Percentiles rank a stretch among this genome's conserved stretches.
phyloP scores from a whole-genome alignment of 2,797 vertebrate genomes.

The Coracias cyanogaster region DNA sequence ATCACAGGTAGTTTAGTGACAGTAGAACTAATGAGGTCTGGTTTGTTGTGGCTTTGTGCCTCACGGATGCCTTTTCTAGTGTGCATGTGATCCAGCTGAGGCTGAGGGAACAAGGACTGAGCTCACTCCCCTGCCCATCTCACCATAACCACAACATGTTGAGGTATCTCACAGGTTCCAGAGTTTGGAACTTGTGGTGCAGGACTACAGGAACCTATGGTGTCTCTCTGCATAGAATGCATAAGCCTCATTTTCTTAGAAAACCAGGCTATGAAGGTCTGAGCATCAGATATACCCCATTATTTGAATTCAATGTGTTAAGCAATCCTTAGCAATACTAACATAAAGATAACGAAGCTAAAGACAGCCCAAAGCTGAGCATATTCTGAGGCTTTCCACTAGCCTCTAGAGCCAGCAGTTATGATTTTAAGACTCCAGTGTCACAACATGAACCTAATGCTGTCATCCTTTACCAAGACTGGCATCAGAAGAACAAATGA shows the following conservation, averaged over 20 bases:
- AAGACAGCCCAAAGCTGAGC: not conserved
- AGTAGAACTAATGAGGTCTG: not conserved
- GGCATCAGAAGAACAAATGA: not conserved
- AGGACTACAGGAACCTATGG: not conserved
- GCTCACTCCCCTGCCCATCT: not conserved
- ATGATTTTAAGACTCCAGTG: not conserved
- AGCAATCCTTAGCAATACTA: not conserved
- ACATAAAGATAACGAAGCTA: not conserved
- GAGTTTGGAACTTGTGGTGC: not conserved
- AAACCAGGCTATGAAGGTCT: not conserved
- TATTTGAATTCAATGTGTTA: not conserved
- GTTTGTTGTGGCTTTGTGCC: not conserved
- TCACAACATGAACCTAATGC: not conserved
- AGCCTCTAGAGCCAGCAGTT: not conserved
- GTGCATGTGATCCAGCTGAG: rapidly evolving
- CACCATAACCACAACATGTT: rapidly evolving
- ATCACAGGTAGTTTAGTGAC: not conserved
- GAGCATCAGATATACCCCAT: not conserved
- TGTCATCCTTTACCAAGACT: not conserved
- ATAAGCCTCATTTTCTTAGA: not conserved
- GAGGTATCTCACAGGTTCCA: rapidly evolving
- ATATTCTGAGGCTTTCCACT: not conserved
- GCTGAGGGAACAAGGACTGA: not conserved
- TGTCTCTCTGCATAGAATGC: not conserved
- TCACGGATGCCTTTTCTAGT: not conserved